Conservation (phyloP, 2,797 vertebrate genomes). For the Mormyrus hasselquistii region DNA sequence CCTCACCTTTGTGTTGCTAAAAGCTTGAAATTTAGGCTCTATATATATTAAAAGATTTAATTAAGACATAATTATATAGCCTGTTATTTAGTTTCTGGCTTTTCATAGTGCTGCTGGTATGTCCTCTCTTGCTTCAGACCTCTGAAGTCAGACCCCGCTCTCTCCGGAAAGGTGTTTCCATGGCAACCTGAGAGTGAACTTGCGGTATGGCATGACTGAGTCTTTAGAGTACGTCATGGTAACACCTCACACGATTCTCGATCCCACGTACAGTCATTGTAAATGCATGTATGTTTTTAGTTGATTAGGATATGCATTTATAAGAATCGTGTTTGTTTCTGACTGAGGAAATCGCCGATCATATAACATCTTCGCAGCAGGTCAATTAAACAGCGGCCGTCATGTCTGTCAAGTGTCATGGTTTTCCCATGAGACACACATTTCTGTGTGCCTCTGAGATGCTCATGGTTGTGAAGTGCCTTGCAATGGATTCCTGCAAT, state of each 20-base stretch:
- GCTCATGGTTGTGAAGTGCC: background rate
- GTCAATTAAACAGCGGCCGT: background rate
- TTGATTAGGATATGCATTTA: background rate
- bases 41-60: conserved; percentile 10
- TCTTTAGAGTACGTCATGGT: background rate
- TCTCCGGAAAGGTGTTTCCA: conserved; percentile 20
- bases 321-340: background rate
- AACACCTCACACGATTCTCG: background rate
- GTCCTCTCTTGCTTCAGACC: background rate
- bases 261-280: background rate
- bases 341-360: background rate
- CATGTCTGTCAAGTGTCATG: background rate
- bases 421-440: background rate
- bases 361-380: background rate
- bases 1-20: conserved; percentile 13
- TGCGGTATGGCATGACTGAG: background rate
- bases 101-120: background rate
- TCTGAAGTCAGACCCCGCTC: conserved; percentile 16
- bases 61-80: background rate
- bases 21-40: conserved; percentile 17
- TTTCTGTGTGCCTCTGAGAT: background rate
- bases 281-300: background rate
- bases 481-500: background rate
- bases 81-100: background rate
- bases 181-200: conserved; percentile 16